Conservation (phyloP, 2,113 vertebrate genomes). For the Dicerorhinus sumatrensis region DNA sequence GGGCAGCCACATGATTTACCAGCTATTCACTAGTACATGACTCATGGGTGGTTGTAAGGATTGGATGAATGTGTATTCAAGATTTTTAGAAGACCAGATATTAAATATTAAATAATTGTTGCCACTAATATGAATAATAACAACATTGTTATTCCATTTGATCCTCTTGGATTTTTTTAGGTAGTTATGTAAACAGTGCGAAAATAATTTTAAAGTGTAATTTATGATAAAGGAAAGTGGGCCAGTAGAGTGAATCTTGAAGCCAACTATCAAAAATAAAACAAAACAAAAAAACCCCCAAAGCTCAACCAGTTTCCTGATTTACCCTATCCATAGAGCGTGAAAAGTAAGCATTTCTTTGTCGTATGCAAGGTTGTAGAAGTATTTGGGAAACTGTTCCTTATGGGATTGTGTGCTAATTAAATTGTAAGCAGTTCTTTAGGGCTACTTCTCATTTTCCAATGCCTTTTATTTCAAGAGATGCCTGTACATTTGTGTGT, state of each 20-base stretch:
- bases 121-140: background rate
- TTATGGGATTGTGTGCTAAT: background rate
- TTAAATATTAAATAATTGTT: slow-evolving; percentile 33
- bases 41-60: background rate
- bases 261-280: background rate
- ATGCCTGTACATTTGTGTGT: background rate
- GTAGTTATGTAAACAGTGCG: background rate
- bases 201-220: slow-evolving; percentile 21
- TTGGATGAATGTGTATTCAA: slow-evolving; percentile 19
- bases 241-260: background rate
- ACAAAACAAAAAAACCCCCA: background rate
- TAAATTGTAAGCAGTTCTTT: slow-evolving; percentile 23
- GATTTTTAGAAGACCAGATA: slow-evolving; percentile 1
- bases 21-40: background rate
- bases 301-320: background rate
- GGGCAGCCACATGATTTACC: background rate
- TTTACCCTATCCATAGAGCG: background rate
- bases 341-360: background rate
- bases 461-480: slow-evolving; percentile 2
- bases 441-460: background rate
- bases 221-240: background rate
- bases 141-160: background rate
- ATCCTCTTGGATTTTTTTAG: background rate
- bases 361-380: background rate
- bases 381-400: background rate